Conservation (phyloP, 1,140 invertebrate genomes). For the Achroia grisella region DNA sequence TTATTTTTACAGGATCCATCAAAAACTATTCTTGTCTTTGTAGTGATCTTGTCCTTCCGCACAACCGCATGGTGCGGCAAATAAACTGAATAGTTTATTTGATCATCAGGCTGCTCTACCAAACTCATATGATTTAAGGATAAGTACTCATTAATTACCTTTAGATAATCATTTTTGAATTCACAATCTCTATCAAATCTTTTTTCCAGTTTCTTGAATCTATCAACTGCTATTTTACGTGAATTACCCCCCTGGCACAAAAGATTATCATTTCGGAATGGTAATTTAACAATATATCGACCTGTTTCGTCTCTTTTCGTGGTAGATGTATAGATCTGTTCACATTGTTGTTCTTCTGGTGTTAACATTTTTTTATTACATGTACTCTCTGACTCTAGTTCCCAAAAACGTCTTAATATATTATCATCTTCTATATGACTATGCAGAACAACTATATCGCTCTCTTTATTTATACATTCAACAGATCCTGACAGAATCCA, state of each 20-base stretch:
- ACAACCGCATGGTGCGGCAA: slow-evolving; percentile 24
- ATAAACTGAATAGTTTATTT: too few relatives aligned
- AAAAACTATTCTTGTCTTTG: slow-evolving; percentile 2
- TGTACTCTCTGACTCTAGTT: slow-evolving; percentile 25
- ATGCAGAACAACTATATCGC: slow-evolving; percentile 14
- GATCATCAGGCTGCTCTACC: too few relatives aligned
- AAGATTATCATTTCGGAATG: slow-evolving; percentile 17
- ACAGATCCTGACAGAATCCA: slow-evolving; percentile 9
- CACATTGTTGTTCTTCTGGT: slow-evolving; percentile 15
- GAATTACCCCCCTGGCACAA: slow-evolving; percentile 19
- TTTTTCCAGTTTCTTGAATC: slow-evolving; percentile 16
- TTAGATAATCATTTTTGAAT: slow-evolving; percentile 15
- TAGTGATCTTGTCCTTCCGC: slow-evolving; percentile 7
- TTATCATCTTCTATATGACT: slow-evolving; percentile 16
- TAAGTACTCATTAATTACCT: slow-evolving; percentile 20
- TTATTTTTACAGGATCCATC: slow-evolving; percentile 8
- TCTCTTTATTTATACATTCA: not conserved
- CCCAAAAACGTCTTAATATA: slow-evolving; percentile 24
- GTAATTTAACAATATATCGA: slow-evolving; percentile 20
- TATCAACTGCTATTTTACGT: slow-evolving; percentile 13
- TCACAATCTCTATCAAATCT: slow-evolving; percentile 15
- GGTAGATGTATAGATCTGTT: slow-evolving; percentile 17
- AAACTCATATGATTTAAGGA: slow-evolving; percentile 19
- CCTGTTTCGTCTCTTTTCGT: slow-evolving; percentile 20
- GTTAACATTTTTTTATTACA: slow-evolving; percentile 14